Evolutionary conservation across 1,140 invertebrate species (phyloP), one percentile per base, ranked within the genome.

Genomic region (Drosophila pseudoobscura): DNA sequence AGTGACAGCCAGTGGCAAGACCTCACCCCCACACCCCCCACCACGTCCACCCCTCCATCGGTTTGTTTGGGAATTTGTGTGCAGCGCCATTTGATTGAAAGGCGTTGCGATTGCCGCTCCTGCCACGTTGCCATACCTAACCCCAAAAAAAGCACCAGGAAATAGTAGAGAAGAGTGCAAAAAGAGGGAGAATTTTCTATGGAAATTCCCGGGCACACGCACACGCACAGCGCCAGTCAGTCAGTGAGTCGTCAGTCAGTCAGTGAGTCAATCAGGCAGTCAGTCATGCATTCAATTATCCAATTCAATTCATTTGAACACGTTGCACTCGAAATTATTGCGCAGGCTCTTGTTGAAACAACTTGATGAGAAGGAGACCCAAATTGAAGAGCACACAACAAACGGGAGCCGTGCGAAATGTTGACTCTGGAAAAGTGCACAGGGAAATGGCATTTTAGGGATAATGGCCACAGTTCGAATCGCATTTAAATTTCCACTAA

Each of bases 41-140:
- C 17, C 17, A n/a, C n/a, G n/a, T n/a, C 17, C 17, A 17, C 17
- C 17, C 17, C 17, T 17, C 17, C 20, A 20, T 20, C 20, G 20
- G 61, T 71, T 75, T 71, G 82, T 75, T 74, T 85, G 80, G 62
- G 68, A 70, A 73, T 73, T 84, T 79, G 71, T 63, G 71, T 70
- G 75, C 72, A 52, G 63, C 63, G 13, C 35, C 35, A 60, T 82
- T 87, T 87, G 82, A 87, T 87, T 87, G 82, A 87, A 88, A 78
- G 66, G 78, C 82, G 64, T 66, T 80, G 60, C 76, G 66, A 73
- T 58, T 75, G 72, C 61, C 56, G 72, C 62, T 53, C 35, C 64
- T 39, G 17, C 66, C 66, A 57, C 66, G 51, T 57, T 70, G 66
- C 66, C 56, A 50, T 50, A 65, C 45, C 66, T 69, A 70, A 70